phyloP scores from a whole-genome alignment of 2,113 vertebrate genomes.

The Poecilia latipinna region DNA sequence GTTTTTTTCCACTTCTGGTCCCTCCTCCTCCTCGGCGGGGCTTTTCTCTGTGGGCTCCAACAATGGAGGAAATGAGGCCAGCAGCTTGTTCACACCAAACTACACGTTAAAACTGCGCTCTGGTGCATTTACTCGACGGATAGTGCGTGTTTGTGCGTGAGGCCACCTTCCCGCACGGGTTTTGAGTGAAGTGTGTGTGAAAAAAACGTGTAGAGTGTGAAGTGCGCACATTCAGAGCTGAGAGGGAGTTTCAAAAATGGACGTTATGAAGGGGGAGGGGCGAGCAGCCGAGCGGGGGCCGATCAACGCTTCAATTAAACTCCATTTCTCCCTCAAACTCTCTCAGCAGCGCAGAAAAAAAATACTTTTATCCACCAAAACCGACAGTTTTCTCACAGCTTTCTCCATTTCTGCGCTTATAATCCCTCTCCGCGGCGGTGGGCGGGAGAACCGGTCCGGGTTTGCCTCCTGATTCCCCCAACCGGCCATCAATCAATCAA shows the following conservation, averaged over 20 bases:
- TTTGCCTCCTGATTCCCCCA: constrained; percentile 44
- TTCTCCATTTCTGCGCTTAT: background rate
- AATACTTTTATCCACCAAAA: constrained; percentile 4
- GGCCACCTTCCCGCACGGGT: constrained; percentile 52
- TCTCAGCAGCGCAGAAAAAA: background rate
- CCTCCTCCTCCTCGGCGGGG: constrained; percentile 17
- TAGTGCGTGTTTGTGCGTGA: constrained; percentile 1
- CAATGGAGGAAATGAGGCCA: constrained; percentile 66
- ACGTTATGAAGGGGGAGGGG: constrained; percentile 26
- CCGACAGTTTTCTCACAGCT: background rate
- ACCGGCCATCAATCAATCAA: constrained; percentile 69
- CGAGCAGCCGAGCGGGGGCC: background rate
- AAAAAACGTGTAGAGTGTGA: constrained; percentile 44
- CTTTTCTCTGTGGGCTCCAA: constrained; percentile 33
- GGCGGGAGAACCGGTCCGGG: constrained; percentile 41
- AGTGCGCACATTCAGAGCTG: constrained; percentile 59
- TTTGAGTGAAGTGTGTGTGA: constrained; percentile 31
- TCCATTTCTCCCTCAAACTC: background rate
- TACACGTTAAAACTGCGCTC: background rate
- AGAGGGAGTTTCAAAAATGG: constrained; percentile 62
- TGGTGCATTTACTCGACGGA: background rate
- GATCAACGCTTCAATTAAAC: background rate
- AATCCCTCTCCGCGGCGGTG: constrained; percentile 34
- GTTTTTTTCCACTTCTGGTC: background rate
- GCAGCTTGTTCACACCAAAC: background rate